Percentiles rank a stretch among this genome's conserved stretches.
phyloP scores from a whole-genome alignment of 2,797 vertebrate genomes.

The Acrocephalus scirpaceus region DNA sequence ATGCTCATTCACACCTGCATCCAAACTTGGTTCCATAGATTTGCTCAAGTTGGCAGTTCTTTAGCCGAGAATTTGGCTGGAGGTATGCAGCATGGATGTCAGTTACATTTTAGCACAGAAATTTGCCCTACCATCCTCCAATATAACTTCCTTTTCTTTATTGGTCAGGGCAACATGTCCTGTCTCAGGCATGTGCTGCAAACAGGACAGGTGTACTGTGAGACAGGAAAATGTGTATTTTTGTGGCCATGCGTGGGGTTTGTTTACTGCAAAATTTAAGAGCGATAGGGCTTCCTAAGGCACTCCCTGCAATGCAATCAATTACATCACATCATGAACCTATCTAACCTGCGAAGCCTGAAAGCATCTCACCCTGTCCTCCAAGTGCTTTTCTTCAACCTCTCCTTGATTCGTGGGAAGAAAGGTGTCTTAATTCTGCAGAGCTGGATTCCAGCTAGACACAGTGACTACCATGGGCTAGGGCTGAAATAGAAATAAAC shows the following conservation, averaged over 20 bases:
- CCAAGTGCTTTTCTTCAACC: background rate
- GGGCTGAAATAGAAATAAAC: background rate
- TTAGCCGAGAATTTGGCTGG: background rate
- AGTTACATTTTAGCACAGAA: background rate
- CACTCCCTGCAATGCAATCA: background rate
- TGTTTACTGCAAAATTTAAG: background rate
- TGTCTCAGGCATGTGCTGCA: background rate
- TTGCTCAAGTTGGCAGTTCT: background rate
- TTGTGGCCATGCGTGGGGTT: background rate
- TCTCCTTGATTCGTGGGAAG: background rate
- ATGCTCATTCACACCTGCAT: background rate
- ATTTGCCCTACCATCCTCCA: background rate
- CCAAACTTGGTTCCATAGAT: background rate
- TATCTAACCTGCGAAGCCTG: background rate
- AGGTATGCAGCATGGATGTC: background rate
- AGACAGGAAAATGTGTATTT: background rate
- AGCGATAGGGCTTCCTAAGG: background rate
- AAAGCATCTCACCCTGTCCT: background rate
- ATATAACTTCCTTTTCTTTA: background rate
- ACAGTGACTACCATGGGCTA: background rate
- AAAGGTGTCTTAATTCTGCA: background rate
- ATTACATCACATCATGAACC: background rate
- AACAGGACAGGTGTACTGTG: fast-evolving
- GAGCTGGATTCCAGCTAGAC: background rate
- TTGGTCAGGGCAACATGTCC: background rate